These are phyloP conservation scores for Dryococelus australis DNA, from an alignment of 2,888 invertebrate species.

Conservation along the genomic window DNA sequence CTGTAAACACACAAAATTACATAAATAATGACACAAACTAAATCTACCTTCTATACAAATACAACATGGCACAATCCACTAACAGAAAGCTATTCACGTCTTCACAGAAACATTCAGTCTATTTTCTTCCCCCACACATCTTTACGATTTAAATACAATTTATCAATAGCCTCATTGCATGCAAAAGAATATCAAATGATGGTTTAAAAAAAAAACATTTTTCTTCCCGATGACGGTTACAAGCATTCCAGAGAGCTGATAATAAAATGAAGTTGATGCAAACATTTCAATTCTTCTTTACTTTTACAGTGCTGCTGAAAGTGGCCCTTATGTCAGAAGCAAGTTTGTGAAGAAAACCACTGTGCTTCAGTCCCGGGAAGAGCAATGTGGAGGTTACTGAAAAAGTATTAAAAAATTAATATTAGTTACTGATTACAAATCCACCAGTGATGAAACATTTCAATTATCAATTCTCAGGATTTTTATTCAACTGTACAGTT, in stretches of 20 bases:
- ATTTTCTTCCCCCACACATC: not conserved
- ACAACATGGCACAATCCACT: not conserved
- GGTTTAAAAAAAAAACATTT: not conserved
- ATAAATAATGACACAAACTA: constrained; percentile 6
- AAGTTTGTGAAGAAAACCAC: constrained; percentile 47
- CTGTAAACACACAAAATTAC: not conserved
- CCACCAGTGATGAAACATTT: no score
- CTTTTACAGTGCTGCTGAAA: not conserved
- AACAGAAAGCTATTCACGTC: not conserved
- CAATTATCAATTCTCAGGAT: no score
- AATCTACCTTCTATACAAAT: not conserved
- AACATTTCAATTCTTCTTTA: not conserved
- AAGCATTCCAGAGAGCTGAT: not conserved
- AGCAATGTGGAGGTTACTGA: constrained; percentile 47
- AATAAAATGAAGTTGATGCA: not conserved
- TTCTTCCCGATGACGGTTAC: not conserved
- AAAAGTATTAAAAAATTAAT: constrained; percentile 37
- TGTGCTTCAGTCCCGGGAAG: constrained; percentile 50
- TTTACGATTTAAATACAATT: no score
- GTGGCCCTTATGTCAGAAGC: not conserved
- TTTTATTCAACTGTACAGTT: no score
- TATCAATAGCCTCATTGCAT: not conserved
- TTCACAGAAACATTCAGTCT: not conserved
- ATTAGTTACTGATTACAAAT: not conserved
- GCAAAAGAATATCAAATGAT: not conserved